Evolutionary conservation across 2,113 vertebrate species (phyloP).

Genomic region (Lonchura striata): DNA sequence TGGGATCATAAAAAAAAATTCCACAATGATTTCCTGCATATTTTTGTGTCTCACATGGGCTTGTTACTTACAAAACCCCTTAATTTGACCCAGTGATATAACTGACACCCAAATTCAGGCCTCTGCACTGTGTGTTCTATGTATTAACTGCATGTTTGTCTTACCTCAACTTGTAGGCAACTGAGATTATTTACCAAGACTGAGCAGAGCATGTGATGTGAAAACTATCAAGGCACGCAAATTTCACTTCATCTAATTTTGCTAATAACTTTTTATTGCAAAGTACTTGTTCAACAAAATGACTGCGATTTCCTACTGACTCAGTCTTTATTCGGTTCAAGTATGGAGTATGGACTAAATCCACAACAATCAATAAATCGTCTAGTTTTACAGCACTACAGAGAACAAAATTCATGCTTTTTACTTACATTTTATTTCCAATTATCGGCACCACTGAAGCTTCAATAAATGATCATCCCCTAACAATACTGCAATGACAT

Average conservation of each 20-base stretch:
- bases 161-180: neutral
- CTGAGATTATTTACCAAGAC: neutral
- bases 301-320: neutral
- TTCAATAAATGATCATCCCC: neutral
- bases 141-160: neutral
- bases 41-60: neutral
- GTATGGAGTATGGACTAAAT: neutral
- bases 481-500: neutral
- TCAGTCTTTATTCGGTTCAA: neutral
- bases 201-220: neutral
- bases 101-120: neutral
- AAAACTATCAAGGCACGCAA: neutral
- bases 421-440: neutral
- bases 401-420: neutral
- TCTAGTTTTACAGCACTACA: neutral
- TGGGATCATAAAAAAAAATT: neutral
- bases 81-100: neutral
- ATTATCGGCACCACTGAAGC: neutral
- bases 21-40: neutral
- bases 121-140: accelerated
- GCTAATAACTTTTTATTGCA: neutral
- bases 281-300: neutral
- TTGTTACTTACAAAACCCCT: accelerated
- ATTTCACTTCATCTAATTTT: neutral
- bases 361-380: neutral